Evolutionary conservation across 2,888 invertebrate species (phyloP).

Genomic region (Diplazon laetatorius): DNA sequence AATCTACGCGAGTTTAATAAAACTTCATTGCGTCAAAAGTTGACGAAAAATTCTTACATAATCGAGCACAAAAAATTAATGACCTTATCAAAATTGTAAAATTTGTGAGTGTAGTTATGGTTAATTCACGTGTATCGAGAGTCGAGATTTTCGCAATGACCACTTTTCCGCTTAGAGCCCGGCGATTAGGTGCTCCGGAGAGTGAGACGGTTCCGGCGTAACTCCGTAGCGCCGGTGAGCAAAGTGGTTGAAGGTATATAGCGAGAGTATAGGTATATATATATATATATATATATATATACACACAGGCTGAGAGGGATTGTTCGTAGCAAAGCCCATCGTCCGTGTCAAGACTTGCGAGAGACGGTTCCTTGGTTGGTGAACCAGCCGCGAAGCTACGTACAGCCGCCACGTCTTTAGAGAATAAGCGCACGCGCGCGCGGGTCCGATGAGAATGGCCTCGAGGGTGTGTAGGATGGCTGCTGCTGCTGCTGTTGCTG

Average conservation of each 20-base stretch:
- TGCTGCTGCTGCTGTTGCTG: conserved; percentile 9
- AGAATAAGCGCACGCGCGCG: conserved; percentile 27
- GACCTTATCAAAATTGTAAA: not conserved
- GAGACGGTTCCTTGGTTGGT: conserved; percentile 22
- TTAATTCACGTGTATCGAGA: conserved; percentile 45
- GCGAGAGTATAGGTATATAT: too few species aligned
- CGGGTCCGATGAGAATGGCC: conserved; percentile 28
- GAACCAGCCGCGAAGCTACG: conserved; percentile 43
- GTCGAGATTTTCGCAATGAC: conserved; percentile 59
- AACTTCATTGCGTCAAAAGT: too few species aligned
- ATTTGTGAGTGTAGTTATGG: not conserved
- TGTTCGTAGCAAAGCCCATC: conserved; percentile 28
- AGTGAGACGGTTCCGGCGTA: conserved; percentile 65
- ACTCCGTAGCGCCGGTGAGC: conserved; percentile 52
- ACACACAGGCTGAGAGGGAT: conserved; percentile 39
- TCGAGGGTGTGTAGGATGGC: conserved; percentile 27
- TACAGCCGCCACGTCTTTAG: conserved; percentile 44
- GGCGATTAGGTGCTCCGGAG: conserved; percentile 66
- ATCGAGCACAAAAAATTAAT: too few species aligned
- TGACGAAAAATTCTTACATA: too few species aligned
- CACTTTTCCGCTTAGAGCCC: conserved; percentile 67
- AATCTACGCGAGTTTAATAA: too few species aligned
- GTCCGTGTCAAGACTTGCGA: conserved; percentile 28
- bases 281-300: too few species aligned
- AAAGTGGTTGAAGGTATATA: conserved; percentile 30